Evolutionary conservation across 2,113 vertebrate species (phyloP).

Genomic region (Cheirogaleus medius): DNA sequence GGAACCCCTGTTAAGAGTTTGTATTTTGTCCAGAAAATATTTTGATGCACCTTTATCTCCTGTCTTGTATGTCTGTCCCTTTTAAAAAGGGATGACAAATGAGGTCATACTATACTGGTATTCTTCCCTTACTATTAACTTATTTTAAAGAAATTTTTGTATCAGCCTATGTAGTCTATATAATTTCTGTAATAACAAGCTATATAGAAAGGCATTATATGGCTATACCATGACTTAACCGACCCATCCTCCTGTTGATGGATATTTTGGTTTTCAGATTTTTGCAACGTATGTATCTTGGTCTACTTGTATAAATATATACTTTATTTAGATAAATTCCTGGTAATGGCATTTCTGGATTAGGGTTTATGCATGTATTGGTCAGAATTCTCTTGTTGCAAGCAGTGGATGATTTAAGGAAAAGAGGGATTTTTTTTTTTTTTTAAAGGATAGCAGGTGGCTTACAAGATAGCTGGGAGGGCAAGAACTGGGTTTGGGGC

Average conservation of each 20-base stretch:
- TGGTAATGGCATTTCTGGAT: slow-evolving; percentile 15
- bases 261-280: neutral
- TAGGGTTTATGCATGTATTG: neutral
- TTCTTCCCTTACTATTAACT: neutral
- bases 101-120: neutral
- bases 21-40: neutral
- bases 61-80: neutral
- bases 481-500: neutral
- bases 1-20: neutral
- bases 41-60: neutral
- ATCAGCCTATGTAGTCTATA: neutral
- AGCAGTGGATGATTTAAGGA: neutral
- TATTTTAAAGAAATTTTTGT: neutral
- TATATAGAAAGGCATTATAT: neutral
- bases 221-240: neutral
- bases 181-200: neutral
- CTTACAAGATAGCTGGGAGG: neutral
- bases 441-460: neutral
- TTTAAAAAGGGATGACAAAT: neutral
- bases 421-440: neutral
- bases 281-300: neutral
- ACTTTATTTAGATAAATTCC: neutral
- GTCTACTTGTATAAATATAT: neutral
- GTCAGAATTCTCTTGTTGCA: neutral
- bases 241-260: neutral